Base-by-base conservation (phyloP, 2,888 invertebrate genomes). In the Eupithecia centaureata region DNA sequence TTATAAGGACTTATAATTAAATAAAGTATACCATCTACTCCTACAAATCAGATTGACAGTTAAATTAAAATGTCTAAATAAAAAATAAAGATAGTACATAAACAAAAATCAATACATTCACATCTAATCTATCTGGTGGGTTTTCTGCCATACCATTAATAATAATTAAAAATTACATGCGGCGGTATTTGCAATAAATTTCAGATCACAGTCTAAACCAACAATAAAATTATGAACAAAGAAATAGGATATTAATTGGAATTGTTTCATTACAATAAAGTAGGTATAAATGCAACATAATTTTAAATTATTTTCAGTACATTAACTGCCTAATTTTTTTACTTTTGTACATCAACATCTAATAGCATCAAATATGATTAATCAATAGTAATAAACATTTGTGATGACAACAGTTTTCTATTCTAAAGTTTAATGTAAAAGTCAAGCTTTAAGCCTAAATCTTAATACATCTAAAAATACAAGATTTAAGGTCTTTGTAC, bases 401-500 rank as follows among this genome's bases (percentile, higher is more conserved):
- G 47, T 47, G 47, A 47, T 47, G 47, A 47, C 47, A 47, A 22
- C 22, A 22, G 22, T 18, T 42, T 18, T 8, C 42, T 42, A 42
- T 42, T 42, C n/a, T 30, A 28, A 28, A 18, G 5, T 8, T n/a
- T 15, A 65, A 57, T 57, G 32, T 56, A 30, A 56, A 56, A 61
- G 42, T 61, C 60, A 69, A 66, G 70, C 70, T 70, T 66, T 66
- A 61, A 70, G 70, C 66, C 63, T 63, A 61, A n/a, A n/a, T n/a
- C 63, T 15, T 54, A 59, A 28, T 47, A 69, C 42, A 58, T 63
- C 59, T 61, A 70, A 66, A 30, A 66, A 69, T 69, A 69, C 63
- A 69, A 58, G 65, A 69, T 69, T 66, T 69, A 69, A 35, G 66
- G 70, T 70, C 66, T 63, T 66, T 70, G 66, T 66, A 69, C 18